phyloP scores from a whole-genome alignment of 2,888 invertebrate species.

The Campopleginae sp. region DNA sequence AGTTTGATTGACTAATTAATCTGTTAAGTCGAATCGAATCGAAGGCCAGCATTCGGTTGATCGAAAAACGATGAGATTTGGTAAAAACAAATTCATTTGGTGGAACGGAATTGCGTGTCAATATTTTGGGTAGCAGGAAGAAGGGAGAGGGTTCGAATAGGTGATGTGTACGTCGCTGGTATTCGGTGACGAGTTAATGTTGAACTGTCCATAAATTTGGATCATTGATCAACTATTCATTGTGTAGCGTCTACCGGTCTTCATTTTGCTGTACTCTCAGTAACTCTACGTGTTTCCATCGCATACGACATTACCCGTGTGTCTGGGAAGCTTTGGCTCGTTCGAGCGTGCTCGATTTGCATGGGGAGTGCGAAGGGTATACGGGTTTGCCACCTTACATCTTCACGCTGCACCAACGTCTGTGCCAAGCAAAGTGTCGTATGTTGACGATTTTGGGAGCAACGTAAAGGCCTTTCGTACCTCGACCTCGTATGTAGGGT shows the following conservation, averaged over 20 bases:
- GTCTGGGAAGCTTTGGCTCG: slow-evolving; percentile 52
- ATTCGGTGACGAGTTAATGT: background rate
- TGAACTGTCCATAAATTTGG: background rate
- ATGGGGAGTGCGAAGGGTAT: slow-evolving; percentile 78
- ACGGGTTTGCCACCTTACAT: slow-evolving; percentile 69
- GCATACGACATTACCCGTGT: slow-evolving; percentile 24
- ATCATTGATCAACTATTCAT: slow-evolving; percentile 1
- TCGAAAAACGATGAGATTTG: too few species aligned
- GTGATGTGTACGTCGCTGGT: background rate
- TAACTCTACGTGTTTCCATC: slow-evolving; percentile 27
- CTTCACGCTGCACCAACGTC: slow-evolving; percentile 15
- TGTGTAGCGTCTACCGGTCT: background rate
- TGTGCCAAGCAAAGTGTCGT: slow-evolving; percentile 31
- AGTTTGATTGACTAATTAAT: too few species aligned
- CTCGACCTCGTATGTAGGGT: background rate
- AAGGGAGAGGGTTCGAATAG: too few species aligned
- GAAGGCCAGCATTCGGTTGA: too few species aligned
- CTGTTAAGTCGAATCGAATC: too few species aligned
- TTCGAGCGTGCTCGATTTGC: slow-evolving; percentile 74
- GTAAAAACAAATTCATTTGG: background rate
- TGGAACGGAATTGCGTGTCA: background rate
- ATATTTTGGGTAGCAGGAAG: background rate
- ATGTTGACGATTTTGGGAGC: background rate
- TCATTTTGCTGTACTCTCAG: background rate
- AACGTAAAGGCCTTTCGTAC: background rate